Conservation (phyloP, 2,888 invertebrate genomes). For the Lissocephala sabroskyi region DNA sequence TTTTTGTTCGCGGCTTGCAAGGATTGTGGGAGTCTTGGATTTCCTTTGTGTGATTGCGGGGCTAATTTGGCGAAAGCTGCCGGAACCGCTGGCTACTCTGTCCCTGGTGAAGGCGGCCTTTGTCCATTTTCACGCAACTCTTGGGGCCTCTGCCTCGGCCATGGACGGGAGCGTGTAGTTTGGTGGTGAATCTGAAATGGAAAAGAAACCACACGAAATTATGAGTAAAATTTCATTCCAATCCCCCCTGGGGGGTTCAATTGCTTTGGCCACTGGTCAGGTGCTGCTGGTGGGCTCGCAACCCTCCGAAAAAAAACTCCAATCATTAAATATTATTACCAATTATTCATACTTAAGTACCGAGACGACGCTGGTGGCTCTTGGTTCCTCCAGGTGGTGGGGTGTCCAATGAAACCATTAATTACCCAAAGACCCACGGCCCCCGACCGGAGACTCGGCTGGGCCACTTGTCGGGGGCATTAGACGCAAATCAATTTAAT, state of each 20-base stretch:
- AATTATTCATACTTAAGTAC: conserved; percentile 67
- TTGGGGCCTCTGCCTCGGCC: conserved; percentile 24
- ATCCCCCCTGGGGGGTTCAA: conserved; percentile 2
- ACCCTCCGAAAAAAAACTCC: conserved; percentile 20
- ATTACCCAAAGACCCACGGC: conserved; percentile 34
- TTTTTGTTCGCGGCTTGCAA: conserved; percentile 12
- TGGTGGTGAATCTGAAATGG: too few species aligned
- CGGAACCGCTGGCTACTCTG: conserved; percentile 39
- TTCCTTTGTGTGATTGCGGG: conserved; percentile 11
- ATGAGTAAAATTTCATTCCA: neutral
- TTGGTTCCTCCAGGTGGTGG: conserved; percentile 10
- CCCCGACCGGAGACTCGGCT: conserved; percentile 3
- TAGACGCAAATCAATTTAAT: conserved; percentile 67
- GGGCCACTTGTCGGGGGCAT: conserved; percentile 63
- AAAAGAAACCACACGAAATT: neutral
- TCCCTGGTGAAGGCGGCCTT: conserved; percentile 33
- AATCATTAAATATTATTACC: conserved; percentile 65
- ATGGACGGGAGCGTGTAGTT: conserved; percentile 40
- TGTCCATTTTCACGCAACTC: conserved; percentile 58
- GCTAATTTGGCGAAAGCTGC: conserved; percentile 58
- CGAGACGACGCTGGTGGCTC: conserved; percentile 27
- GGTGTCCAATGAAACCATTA: conserved; percentile 66
- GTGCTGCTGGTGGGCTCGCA: neutral
- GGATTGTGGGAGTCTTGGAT: too few species aligned
- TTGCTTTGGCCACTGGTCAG: conserved; percentile 1